Evolutionary conservation across 2,113 vertebrate genomes (phyloP), one percentile per base, ranked within the genome.

Genomic region (Xyrauchen texanus): DNA sequence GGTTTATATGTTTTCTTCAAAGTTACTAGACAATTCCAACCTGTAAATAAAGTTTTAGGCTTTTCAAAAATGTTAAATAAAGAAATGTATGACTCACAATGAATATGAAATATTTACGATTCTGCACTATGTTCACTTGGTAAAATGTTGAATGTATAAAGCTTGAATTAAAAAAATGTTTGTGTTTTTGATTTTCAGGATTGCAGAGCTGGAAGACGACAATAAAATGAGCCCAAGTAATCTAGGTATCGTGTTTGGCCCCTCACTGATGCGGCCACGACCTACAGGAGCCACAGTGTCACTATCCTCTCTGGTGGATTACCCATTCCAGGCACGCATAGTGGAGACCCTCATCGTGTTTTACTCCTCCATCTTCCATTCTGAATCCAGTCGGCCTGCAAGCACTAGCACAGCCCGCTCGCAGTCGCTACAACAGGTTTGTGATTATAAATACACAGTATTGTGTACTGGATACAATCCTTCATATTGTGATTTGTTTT

Each of bases 161-260:
- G 21, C 3, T 60, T 57, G 16, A 42, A 47, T 42, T 0, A 16
- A n/a, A n/a, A n/a, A n/a, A n/a, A n/a, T n/a, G n/a, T 45, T 45
- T 58, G 16, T 16, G 0, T 4, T 0, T 0, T 44, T 55, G 21
- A 21, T 9, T 34, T n/a, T 76, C 69, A 99, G 98, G 91, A 96
- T 99, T 3, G 94, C 95, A 72, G 95, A 96, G 77, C 88, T 96
- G 42, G 97, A 99, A 13, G 89, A 96, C n/a, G 93, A 96, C 5
- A 99, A 99, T 89, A 99, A 98, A 87, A 99, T 99, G 98, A 97
- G 95, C 57, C 92, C 98, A 0, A 93, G 93, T 85, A 99, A 98
- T 89, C 86, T 99, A 81, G 98, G 96, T 68, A 98, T 99, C 0
- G 96, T 99, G 62, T 99, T 99, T 0, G 98, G 98, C 4, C 98